A percentile compares a stretch with the other conserved stretches of the same genome.
Evolutionary conservation across 1,140 invertebrate genomes (phyloP).

Genomic region (Andrena cerasifolii): DNA sequence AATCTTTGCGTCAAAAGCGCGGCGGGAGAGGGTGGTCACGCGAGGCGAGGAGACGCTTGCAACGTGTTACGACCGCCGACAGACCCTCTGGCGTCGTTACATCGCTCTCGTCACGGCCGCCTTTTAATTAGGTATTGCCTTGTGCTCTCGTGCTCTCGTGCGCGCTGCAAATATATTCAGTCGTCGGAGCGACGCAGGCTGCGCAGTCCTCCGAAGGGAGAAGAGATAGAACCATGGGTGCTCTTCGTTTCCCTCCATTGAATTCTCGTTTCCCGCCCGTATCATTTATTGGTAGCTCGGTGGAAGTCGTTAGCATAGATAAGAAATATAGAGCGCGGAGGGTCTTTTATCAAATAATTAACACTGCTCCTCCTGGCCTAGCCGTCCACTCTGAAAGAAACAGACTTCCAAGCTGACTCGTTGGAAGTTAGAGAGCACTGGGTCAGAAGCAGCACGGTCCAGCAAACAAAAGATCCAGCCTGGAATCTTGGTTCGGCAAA

Average conservation of each 20-base stretch:
- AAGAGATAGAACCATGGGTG: too few species aligned
- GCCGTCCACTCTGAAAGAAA: not conserved
- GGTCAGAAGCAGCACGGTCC: not conserved
- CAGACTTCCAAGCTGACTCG: not conserved
- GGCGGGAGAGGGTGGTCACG: constrained; percentile 34
- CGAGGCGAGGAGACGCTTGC: constrained; percentile 33
- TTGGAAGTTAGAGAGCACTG: not conserved
- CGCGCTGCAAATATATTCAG: too few species aligned
- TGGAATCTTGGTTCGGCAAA: constrained; percentile 10
- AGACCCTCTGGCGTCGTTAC: constrained; percentile 23
- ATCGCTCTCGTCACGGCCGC: not conserved
- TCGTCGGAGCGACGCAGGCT: too few species aligned
- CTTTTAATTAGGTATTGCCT: too few species aligned
- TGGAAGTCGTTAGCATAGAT: too few species aligned
- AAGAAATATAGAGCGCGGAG: too few species aligned
- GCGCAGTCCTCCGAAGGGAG: too few species aligned
- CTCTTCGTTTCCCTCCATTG: too few species aligned
- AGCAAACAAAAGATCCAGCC: constrained; percentile 13
- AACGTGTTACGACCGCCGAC: constrained; percentile 25
- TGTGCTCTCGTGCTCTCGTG: too few species aligned
- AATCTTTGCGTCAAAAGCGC: constrained; percentile 35
- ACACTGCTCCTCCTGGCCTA: not conserved
- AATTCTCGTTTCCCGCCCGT: too few species aligned
- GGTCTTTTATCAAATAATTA: not conserved
- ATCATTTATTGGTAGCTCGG: too few species aligned